Percentiles rank a stretch among this genome's conserved stretches.
These are phyloP conservation scores for Gopherus evgoodei DNA, from an alignment of 2,113 vertebrate species.

Conservation along the genomic window DNA sequence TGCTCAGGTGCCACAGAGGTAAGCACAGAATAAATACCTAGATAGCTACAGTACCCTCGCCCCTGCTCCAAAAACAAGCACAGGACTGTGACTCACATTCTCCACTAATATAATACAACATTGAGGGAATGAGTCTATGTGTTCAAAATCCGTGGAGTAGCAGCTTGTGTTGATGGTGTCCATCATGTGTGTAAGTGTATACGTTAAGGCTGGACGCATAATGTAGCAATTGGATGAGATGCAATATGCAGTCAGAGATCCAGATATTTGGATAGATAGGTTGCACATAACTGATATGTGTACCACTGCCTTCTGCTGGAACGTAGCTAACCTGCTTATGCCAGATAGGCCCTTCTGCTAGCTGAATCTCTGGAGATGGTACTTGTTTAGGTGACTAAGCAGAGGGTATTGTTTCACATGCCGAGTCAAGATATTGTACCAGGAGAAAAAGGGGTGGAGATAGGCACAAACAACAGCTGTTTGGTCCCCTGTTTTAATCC, in stretches of 20 bases:
- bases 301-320: background rate
- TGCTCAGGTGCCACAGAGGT: background rate
- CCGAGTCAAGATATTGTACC: background rate
- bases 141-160: too few relatives aligned
- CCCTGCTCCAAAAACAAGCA: background rate
- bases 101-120: too few relatives aligned
- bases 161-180: background rate
- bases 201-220: background rate
- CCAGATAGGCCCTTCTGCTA: fast-evolving
- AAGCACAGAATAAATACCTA: background rate
- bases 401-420: fast-evolving
- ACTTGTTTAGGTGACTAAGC: background rate
- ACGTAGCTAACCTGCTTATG: fast-evolving
- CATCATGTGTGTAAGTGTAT: background rate
- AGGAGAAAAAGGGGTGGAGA: too few relatives aligned
- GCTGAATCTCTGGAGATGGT: background rate
- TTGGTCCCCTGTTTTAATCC: background rate
- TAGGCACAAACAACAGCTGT: background rate
- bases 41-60: background rate
- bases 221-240: background rate
- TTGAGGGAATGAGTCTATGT: too few relatives aligned
- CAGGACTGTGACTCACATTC: background rate
- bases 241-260: background rate
- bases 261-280: background rate
- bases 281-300: background rate